A percentile compares a stretch with the other conserved stretches of the same genome.
phyloP scores from a whole-genome alignment of 1,140 invertebrate genomes.

The Apis mellifera region Amel_HAv3.1 CM009933.2:11677501-11678000 shows the following conservation, averaged over 20 bases:
- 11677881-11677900: conserved; percentile 53
- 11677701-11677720: conserved; percentile 69
- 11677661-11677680: conserved; percentile 4
- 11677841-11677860: conserved; percentile 18
- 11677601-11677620: conserved; percentile 3
- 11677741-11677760: conserved; percentile 68
- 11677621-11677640: neutral
- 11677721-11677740: conserved; percentile 75
- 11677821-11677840: conserved; percentile 2
- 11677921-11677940: conserved; percentile 14
- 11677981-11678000: neutral
- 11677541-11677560: neutral
- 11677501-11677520: too few species aligned
- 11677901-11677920: conserved; percentile 53
- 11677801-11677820: conserved; percentile 46
- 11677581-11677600: neutral
- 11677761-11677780: conserved; percentile 33
- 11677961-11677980: conserved; percentile 23
- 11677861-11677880: conserved; percentile 47
- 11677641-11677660: neutral
- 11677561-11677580: neutral
- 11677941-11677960: conserved; percentile 58
- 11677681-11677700: conserved; percentile 64
- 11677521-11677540: too few species aligned
- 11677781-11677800: neutral